phyloP scores from a whole-genome alignment of 2,797 vertebrate species.

The Intellagama lesueurii region DNA sequence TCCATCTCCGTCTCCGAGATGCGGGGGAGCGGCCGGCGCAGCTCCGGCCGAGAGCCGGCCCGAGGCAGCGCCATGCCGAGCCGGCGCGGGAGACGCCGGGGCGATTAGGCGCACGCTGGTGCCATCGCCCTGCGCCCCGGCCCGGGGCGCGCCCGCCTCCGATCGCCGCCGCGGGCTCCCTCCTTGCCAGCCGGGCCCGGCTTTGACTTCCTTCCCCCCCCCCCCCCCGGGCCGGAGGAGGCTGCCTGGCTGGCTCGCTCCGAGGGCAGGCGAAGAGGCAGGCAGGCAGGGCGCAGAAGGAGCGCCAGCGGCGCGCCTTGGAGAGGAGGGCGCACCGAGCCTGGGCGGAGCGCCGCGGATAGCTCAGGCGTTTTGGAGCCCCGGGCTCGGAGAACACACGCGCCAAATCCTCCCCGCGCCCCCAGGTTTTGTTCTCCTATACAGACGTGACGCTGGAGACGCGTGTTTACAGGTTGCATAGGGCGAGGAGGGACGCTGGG shows the following conservation, averaged over 20 bases:
- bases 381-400: neutral
- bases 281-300: neutral
- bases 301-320: neutral
- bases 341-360: neutral
- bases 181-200: too few species aligned
- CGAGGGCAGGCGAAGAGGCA: neutral
- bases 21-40: constrained; percentile 47
- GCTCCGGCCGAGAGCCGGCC: constrained; percentile 68
- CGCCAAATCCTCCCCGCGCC: neutral
- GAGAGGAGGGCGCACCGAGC: neutral
- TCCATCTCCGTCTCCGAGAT: constrained; percentile 84
- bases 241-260: neutral
- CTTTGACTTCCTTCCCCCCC: neutral
- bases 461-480: neutral
- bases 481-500: too few species aligned
- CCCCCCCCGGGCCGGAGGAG: too few species aligned
- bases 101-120: neutral
- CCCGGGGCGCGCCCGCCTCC: neutral
- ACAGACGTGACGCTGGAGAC: neutral
- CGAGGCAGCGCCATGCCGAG: constrained; percentile 16
- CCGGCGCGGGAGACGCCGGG: neutral
- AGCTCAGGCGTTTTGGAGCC: neutral
- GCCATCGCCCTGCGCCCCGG: too few species aligned
- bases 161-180: neutral
- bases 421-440: too few species aligned